phyloP scores from a whole-genome alignment of 2,888 invertebrate genomes.

The Danaus chrysippus region DNA sequence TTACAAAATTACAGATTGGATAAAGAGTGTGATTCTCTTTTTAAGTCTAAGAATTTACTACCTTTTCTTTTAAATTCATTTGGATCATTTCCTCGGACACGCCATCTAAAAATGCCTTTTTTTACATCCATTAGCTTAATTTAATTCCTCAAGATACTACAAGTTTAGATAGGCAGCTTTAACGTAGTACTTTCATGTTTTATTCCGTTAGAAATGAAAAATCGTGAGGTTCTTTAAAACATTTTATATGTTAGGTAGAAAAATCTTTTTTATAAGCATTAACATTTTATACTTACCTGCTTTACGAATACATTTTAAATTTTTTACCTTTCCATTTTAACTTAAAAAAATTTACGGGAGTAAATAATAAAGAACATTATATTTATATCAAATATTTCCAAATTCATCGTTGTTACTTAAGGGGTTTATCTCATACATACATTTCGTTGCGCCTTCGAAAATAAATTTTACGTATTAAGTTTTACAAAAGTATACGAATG shows the following conservation, averaged over 20 bases:
- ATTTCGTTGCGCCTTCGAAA: background rate
- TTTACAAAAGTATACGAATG: constrained; percentile 35
- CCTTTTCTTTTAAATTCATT: background rate
- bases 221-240: constrained; percentile 12
- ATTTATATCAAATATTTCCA: background rate
- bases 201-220: constrained; percentile 14
- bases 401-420: too few relatives aligned
- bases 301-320: too few relatives aligned
- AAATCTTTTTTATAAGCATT: background rate
- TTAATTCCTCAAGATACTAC: constrained; percentile 48
- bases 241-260: constrained; percentile 1
- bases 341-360: too few relatives aligned
- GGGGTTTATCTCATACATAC: too few relatives aligned
- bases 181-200: constrained; percentile 13
- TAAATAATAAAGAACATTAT: background rate
- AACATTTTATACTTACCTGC: background rate
- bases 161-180: constrained; percentile 37
- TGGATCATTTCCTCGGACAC: background rate
- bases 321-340: background rate
- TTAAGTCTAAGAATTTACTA: too few relatives aligned
- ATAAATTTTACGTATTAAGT: constrained; percentile 21
- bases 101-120: constrained; percentile 46
- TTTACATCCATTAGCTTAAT: constrained; percentile 60
- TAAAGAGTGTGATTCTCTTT: too few relatives aligned
- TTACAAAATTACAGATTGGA: too few relatives aligned